These are phyloP conservation scores for Netelia inedita DNA, from an alignment of 2,888 invertebrate species.

Conservation along the genomic window DNA sequence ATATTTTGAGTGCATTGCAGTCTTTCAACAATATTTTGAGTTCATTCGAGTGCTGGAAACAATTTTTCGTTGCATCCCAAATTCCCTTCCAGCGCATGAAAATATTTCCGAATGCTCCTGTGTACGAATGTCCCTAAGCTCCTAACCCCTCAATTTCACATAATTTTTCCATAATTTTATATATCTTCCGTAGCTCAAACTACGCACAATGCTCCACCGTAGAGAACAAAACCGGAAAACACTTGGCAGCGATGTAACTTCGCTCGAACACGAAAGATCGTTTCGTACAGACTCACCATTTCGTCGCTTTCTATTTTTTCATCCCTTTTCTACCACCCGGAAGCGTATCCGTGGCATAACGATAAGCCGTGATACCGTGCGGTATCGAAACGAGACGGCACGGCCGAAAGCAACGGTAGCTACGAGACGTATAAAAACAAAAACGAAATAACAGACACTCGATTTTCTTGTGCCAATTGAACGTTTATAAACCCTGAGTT, in stretches of 20 bases:
- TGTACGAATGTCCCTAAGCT: too few species aligned
- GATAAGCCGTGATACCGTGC: constrained; percentile 19
- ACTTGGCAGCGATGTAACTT: not conserved
- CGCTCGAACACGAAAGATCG: constrained; percentile 7
- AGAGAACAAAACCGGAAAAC: not conserved
- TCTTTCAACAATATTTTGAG: too few species aligned
- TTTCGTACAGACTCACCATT: constrained; percentile 19
- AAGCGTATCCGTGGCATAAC: too few species aligned
- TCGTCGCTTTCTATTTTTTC: constrained; percentile 1
- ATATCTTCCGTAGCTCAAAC: too few species aligned
- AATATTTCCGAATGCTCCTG: too few species aligned
- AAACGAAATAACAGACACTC: constrained; percentile 2
- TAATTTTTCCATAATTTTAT: too few species aligned
- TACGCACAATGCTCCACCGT: too few species aligned
- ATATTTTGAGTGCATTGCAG: too few species aligned
- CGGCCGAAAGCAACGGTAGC: constrained; percentile 29
- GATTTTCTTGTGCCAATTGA: constrained; percentile 66
- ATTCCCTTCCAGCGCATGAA: too few species aligned
- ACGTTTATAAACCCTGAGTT: constrained; percentile 49
- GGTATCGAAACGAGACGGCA: constrained; percentile 4
- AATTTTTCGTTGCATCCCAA: too few species aligned
- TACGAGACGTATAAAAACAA: constrained; percentile 10
- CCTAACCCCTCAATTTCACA: too few species aligned
- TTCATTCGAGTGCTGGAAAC: too few species aligned
- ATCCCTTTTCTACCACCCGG: constrained; percentile 11